These are phyloP conservation scores for Sorex maritimensis DNA, from an alignment of 2,797 vertebrate genomes.

Conservation along the genomic window DNA sequence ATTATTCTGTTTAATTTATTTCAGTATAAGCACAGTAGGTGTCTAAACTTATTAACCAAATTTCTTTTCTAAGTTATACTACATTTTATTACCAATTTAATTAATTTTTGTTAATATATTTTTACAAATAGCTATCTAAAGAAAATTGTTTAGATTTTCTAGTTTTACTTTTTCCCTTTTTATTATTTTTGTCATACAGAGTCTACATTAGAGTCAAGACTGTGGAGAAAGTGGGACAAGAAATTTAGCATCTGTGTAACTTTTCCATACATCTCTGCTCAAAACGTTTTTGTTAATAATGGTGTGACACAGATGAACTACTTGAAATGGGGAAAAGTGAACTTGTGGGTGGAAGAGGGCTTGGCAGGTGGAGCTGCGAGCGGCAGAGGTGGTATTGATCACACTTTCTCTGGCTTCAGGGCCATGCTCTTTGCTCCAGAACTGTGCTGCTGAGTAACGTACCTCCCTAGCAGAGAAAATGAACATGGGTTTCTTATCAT, in stretches of 20 bases:
- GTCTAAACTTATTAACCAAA: background rate
- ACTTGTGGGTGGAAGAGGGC: background rate
- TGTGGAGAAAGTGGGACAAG: background rate
- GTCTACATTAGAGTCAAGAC: background rate
- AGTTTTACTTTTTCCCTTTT: background rate
- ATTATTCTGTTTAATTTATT: too few species aligned
- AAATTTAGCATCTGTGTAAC: background rate
- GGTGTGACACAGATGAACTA: background rate
- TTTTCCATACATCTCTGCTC: background rate
- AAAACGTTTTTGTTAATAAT: background rate
- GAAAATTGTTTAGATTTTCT: background rate
- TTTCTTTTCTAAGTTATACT: background rate
- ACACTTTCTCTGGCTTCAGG: background rate
- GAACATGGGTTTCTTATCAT: background rate
- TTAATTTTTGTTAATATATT: background rate
- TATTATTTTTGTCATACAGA: background rate
- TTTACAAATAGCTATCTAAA: slow-evolving; percentile 33
- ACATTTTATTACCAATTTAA: background rate
- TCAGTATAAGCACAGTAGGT: slow-evolving; percentile 9
- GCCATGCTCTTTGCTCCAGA: background rate
- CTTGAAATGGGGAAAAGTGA: background rate
- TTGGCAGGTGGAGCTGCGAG: background rate
- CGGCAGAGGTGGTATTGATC: background rate
- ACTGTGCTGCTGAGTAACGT: background rate
- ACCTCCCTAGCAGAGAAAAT: slow-evolving; percentile 37